Evolutionary conservation across 92 coral and sea anemone species (phyloP).

Genomic region (Zoanthus sociatus): DNA sequence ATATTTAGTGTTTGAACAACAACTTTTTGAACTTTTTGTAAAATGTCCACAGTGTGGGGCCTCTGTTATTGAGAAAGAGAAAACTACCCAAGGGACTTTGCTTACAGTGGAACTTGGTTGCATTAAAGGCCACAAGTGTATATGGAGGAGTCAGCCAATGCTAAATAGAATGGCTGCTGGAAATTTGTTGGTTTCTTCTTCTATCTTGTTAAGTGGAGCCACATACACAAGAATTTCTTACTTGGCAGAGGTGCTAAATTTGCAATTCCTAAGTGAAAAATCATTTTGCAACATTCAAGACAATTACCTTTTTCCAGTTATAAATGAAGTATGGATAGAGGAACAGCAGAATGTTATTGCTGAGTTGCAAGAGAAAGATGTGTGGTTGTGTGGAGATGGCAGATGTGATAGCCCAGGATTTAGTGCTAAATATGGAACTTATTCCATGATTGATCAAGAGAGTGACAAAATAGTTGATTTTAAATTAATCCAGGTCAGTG

Average conservation of each 20-base stretch:
- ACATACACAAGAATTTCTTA: not conserved
- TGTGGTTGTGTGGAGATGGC: conserved; percentile 47
- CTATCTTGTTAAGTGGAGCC: conserved; percentile 31
- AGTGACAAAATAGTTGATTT: conserved; percentile 35
- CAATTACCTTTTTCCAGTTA: conserved; percentile 27
- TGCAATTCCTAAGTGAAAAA: conserved; percentile 5
- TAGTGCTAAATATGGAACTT: conserved; percentile 52
- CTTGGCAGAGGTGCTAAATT: conserved; percentile 2
- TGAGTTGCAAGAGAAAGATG: conserved; percentile 4
- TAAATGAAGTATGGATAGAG: conserved; percentile 45
- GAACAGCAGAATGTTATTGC: conserved; percentile 23
- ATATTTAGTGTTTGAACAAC: conserved; percentile 7
- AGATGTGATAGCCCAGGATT: conserved; percentile 52
- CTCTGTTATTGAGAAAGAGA: not conserved
- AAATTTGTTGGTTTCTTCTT: conserved; percentile 40
- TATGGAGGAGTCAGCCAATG: conserved; percentile 47
- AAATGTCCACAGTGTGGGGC: conserved; percentile 5
- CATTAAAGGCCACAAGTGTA: not conserved
- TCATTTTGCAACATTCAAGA: conserved; percentile 33
- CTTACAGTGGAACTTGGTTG: not conserved
- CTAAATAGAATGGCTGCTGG: conserved; percentile 36
- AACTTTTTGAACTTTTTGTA: not conserved
- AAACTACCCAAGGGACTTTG: not conserved
- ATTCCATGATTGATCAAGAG: conserved; percentile 38
- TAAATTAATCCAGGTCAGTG: conserved; percentile 44